A percentile compares a stretch with the other conserved stretches of the same genome.
Evolutionary conservation across 2,888 invertebrate genomes (phyloP).

Genomic region (Gisinianus flammeolus): DNA sequence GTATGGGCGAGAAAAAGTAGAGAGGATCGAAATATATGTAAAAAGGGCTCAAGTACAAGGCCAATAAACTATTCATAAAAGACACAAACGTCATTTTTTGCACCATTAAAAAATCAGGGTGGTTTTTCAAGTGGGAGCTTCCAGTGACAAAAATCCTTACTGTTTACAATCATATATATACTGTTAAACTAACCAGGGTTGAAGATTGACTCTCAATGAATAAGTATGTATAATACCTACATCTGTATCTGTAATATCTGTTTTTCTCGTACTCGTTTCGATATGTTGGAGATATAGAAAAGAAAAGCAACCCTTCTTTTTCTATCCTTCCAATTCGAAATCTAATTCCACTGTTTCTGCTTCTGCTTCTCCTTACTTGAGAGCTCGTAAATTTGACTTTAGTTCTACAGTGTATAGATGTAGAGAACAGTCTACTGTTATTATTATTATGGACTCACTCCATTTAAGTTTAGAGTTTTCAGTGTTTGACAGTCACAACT

Average conservation of each 20-base stretch:
- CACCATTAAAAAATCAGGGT: constrained; percentile 24
- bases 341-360: neutral
- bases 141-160: constrained; percentile 18
- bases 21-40: too few relatives aligned
- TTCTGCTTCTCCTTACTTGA: constrained; percentile 23
- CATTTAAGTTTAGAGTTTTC: too few relatives aligned
- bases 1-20: too few relatives aligned
- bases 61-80: too few relatives aligned
- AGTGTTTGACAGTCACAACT: constrained; percentile 22
- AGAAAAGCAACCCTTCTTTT: constrained; percentile 4
- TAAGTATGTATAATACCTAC: too few relatives aligned
- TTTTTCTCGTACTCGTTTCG: neutral
- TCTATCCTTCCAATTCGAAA: too few relatives aligned
- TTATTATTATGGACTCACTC: constrained; percentile 6
- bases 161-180: neutral
- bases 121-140: neutral
- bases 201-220: too few relatives aligned
- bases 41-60: too few relatives aligned
- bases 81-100: constrained; percentile 26
- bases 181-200: too few relatives aligned
- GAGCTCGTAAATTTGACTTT: constrained; percentile 32
- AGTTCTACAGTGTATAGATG: constrained; percentile 5
- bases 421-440: too few relatives aligned
- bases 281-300: neutral
- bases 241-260: too few relatives aligned